These are phyloP conservation scores for Nesogale talazaci DNA, from an alignment of 2,113 vertebrate species.

Conservation along the genomic window DNA sequence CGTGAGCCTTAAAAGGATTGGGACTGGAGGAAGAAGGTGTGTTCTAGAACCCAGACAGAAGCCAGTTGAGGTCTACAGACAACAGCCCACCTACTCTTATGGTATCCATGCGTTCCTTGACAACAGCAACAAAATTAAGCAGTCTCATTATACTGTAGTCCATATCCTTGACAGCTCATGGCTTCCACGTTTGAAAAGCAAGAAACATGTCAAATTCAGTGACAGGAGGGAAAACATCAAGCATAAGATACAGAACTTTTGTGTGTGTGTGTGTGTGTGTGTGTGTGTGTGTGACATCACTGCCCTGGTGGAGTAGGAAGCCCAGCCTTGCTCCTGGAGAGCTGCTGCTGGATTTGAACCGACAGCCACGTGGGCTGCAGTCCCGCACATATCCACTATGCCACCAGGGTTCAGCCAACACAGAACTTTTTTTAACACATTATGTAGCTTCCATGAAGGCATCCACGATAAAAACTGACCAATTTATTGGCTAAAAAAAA, in stretches of 20 bases:
- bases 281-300: too few relatives aligned
- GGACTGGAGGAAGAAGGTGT: neutral
- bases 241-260: neutral
- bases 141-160: neutral
- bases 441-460: neutral
- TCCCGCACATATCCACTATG: too few relatives aligned
- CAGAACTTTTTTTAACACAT: neutral
- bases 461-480: neutral
- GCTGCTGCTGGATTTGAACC: too few relatives aligned
- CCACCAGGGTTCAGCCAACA: too few relatives aligned
- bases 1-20: neutral
- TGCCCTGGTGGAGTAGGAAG: too few relatives aligned
- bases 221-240: neutral
- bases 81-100: neutral
- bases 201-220: neutral
- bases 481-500: neutral
- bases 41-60: too few relatives aligned
- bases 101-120: neutral
- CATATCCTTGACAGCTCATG: neutral
- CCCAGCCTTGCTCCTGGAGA: too few relatives aligned
- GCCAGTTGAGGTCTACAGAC: too few relatives aligned
- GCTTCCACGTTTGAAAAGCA: neutral
- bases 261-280: too few relatives aligned
- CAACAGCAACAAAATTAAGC: neutral
- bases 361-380: too few relatives aligned